Percentiles rank a stretch among this genome's conserved stretches.
Conservation (phyloP, 2,888 invertebrate species). For the Chelonus formosanus region DNA sequence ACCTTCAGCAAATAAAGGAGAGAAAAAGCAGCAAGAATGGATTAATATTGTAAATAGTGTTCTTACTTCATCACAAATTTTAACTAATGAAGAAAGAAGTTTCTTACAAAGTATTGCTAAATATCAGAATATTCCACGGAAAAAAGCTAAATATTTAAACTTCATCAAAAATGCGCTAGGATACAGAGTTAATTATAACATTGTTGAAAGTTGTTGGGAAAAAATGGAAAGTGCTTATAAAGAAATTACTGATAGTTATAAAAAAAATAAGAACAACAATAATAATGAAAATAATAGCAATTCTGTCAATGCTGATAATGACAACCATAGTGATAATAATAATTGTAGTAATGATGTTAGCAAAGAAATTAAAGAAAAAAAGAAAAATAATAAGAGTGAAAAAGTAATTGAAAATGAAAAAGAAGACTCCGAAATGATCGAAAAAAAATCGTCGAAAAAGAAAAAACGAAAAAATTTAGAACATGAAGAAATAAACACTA, state of each 20-base stretch:
- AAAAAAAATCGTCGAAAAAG: constrained; percentile 58
- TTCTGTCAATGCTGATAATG: neutral
- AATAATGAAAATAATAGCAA: neutral
- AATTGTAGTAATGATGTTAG: neutral
- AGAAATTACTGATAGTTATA: constrained; percentile 36
- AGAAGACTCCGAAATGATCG: constrained; percentile 44
- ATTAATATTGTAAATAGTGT: constrained; percentile 75
- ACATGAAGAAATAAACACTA: constrained; percentile 39
- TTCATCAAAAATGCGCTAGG: constrained; percentile 74
- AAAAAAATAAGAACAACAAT: constrained; percentile 27
- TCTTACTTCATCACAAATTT: constrained; percentile 68
- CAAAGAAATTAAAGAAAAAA: constrained; percentile 17
- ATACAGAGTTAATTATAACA: constrained; percentile 68
- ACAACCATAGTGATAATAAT: no score
- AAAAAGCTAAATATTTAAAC: constrained; percentile 84
- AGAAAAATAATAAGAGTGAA: constrained; percentile 7
- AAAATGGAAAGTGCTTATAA: constrained; percentile 62
- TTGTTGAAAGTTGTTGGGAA: constrained; percentile 77
- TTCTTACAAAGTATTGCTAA: constrained; percentile 76
- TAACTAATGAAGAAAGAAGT: constrained; percentile 69
- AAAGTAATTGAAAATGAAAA: constrained; percentile 8
- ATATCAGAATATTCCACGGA: constrained; percentile 85
- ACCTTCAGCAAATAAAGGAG: constrained; percentile 80
- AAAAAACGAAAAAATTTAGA: constrained; percentile 36
- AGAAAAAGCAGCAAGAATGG: constrained; percentile 88